Base-by-base conservation (phyloP, 1,140 invertebrate species). In the Caenorhabditis brenneri region DNA sequence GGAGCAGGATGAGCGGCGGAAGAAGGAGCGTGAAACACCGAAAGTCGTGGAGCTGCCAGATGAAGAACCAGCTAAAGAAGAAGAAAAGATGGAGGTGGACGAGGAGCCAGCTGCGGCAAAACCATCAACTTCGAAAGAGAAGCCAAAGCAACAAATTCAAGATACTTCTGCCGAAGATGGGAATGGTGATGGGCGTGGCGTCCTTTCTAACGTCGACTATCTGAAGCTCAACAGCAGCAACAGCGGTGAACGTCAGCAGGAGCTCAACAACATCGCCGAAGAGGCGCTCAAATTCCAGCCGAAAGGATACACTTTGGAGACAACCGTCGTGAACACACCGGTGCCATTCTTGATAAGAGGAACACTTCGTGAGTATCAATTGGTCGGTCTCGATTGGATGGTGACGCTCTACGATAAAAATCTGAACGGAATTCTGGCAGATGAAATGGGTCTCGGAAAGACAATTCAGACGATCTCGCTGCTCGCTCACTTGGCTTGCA, bases 331-430 rank as follows among this genome's bases (percentile, higher is more conserved):
- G 84, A 96, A 95, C 31, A 99, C 96, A 6, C 94, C 94, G 89
- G 94, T 98, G 88, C 97, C 98, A 84, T 96, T 96, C 88, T 93
- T 99, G 87, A 91, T 99, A 69, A 96, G 96, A 92, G 96, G 97
- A 91, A 92, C 93, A 36, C 92, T 99, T 60, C 93, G 98, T 88
- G 98, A 99, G 92, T 99, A 99, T 92, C 95, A 99, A 92, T 96
- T 98, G 91, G 97, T 99, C 90, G 98, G 98, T 65, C 93, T 99
- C 82, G 96, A 99, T 91, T 99, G 98, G 98, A 92, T 99, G 85
- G 96, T 97, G 36, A 97, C 97, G 0, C 97, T 99, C 95, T 95
- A 96, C 91, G 96, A 98, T 82, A 94, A 97, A 88, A 96, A 96
- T 91, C 93, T 99, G 51, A 99, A 99, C 92, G 98, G 97, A 79